Evolutionary conservation across 2,797 vertebrate species (phyloP).

Genomic region (Gallinago solitaria): DNA sequence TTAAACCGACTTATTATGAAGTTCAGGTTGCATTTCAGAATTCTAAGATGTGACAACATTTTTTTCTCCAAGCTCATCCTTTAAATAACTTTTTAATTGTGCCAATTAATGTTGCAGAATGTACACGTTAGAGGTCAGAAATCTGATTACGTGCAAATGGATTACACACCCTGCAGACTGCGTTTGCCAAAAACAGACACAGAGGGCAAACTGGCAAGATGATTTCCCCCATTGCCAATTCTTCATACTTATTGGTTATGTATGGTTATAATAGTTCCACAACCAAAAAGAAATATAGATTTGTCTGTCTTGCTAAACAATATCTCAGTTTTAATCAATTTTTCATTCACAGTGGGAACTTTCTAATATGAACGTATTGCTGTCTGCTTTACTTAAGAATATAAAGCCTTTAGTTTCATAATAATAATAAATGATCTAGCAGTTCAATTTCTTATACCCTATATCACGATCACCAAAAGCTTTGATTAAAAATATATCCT

Average conservation of each 20-base stretch:
- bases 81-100: conserved; percentile 50
- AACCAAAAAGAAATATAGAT: conserved; percentile 32
- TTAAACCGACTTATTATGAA: conserved; percentile 32
- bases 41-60: neutral
- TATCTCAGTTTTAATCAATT: conserved; percentile 58
- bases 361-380: conserved; percentile 21
- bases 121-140: conserved; percentile 51
- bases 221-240: neutral
- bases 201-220: neutral
- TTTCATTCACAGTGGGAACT: conserved; percentile 54
- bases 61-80: neutral
- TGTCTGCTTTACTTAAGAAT: conserved; percentile 35
- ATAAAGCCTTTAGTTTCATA: conserved; percentile 38
- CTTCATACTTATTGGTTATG: neutral
- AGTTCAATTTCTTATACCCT: conserved; percentile 20
- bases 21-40: neutral
- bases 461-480: neutral
- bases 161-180: neutral
- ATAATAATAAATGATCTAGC: neutral
- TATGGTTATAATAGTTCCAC: neutral
- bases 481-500: conserved; percentile 35
- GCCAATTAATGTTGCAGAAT: conserved; percentile 47
- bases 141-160: conserved; percentile 28
- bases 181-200: neutral
- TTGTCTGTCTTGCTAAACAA: conserved; percentile 37